Evolutionary conservation across 2,797 vertebrate species (phyloP), one percentile per base, ranked within the genome.

Genomic region (Enteromius unitaeniatus): DNA sequence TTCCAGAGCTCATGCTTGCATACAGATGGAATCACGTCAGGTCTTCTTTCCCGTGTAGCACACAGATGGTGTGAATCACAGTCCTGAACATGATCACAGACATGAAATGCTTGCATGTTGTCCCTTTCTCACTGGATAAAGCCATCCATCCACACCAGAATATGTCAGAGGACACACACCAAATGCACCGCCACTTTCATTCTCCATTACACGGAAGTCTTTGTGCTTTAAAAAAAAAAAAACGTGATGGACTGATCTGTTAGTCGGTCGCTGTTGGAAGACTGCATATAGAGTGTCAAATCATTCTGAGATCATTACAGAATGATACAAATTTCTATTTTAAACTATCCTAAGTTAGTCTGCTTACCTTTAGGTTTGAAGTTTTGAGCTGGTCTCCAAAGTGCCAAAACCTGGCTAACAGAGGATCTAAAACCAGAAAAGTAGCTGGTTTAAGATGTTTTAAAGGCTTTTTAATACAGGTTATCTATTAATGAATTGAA

Each of bases 1-100:
- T 68, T 73, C 51, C 51, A 58, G 82, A 83, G 64, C n/a, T 89
- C 31, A 69, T 69, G 73, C 85, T 31, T 78, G 80, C 74, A 78
- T 45, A 86, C 81, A 91, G n/a, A 73, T 83, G 49, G 60, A 26
- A 81, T 91, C 70, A 82, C 3, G 37, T 89, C 87, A 87, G 69
- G 76, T 42, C 31, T 62, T 17, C 40, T 85, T 83, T 51, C 58
- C 78, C 84, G 65, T 82, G 53, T 87, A 87, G 81, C 85, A 81
- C 83, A 72, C 78, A 88, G 87, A 89, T 90, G 89, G 60, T 87
- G 86, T 90, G 91, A 92, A 90, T 92, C 89, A 84, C 69, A 69
- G 45, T 70, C 47, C 42, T 83, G n/a, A 60, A 26, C n/a, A 60
- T 26, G 55, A 60, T 26, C 55, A 13, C 21, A 72, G 65, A 70